Percentiles rank a stretch among this genome's conserved stretches.
These are phyloP conservation scores for Teleiodes luculella DNA, from an alignment of 2,888 invertebrate species.

Conservation along the genomic window DNA sequence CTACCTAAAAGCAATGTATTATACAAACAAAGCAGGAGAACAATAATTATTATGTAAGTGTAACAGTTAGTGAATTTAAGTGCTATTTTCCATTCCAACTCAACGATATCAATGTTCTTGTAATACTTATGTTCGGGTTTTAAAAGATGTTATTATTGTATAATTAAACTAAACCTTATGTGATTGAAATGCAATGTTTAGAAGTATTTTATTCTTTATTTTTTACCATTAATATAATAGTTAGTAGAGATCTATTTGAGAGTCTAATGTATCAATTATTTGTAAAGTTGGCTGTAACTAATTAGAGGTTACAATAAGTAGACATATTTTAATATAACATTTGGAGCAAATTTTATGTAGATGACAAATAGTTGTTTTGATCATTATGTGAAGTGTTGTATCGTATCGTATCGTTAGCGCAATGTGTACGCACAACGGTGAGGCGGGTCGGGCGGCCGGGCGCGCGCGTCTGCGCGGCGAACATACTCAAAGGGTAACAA, in stretches of 20 bases:
- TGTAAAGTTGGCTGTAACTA: slow-evolving; percentile 79
- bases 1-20: slow-evolving; percentile 76
- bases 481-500: too few species aligned
- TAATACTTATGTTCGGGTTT: slow-evolving; percentile 77
- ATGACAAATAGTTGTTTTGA: slow-evolving; percentile 77
- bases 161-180: slow-evolving; percentile 78
- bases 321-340: slow-evolving; percentile 79
- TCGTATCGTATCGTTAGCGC: slow-evolving; percentile 64
- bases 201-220: slow-evolving; percentile 79
- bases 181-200: slow-evolving; percentile 80
- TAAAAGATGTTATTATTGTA: slow-evolving; percentile 76
- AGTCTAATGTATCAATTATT: slow-evolving; percentile 80
- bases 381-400: slow-evolving; percentile 77
- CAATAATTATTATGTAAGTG: slow-evolving; percentile 78
- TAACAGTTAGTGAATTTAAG: slow-evolving; percentile 79
- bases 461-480: slow-evolving; percentile 11
- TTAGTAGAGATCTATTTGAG: slow-evolving; percentile 79
- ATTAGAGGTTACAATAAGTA: slow-evolving; percentile 78
- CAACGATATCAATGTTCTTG: slow-evolving; percentile 77
- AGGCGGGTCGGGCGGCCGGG: slow-evolving; percentile 36
- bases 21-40: slow-evolving; percentile 77
- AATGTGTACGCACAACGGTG: slow-evolving; percentile 74
- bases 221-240: slow-evolving; percentile 78
- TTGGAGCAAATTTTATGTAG: slow-evolving; percentile 78
- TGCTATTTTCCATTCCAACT: slow-evolving; percentile 79